phyloP scores from a whole-genome alignment of 2,888 invertebrate species.

The Aspidiotus rigidus region DNA sequence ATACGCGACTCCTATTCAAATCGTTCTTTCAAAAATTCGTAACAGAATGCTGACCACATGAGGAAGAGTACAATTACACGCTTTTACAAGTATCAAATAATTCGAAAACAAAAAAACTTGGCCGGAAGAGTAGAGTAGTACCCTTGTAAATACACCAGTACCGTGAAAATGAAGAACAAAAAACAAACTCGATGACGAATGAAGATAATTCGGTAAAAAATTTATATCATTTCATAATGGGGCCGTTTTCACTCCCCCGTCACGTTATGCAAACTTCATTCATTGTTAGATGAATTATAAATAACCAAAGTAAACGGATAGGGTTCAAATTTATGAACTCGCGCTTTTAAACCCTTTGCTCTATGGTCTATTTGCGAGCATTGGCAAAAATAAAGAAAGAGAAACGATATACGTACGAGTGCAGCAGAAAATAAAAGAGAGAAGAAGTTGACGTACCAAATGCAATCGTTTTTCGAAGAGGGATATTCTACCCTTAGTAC shows the following conservation, averaged over 20 bases:
- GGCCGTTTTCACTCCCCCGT: slow-evolving; percentile 18
- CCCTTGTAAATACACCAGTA: too few species aligned
- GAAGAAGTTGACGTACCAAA: slow-evolving; percentile 9
- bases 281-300: slow-evolving; percentile 27
- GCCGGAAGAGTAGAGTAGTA: not conserved
- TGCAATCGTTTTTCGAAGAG: slow-evolving; percentile 14
- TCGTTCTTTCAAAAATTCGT: not conserved
- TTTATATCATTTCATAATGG: slow-evolving; percentile 17
- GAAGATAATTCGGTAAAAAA: slow-evolving; percentile 21
- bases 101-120: slow-evolving; percentile 14
- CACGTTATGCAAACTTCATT: slow-evolving; percentile 19
- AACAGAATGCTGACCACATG: slow-evolving; percentile 10
- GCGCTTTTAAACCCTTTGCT: slow-evolving; percentile 15
- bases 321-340: slow-evolving; percentile 29
- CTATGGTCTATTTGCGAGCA: slow-evolving; percentile 19
- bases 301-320: slow-evolving; percentile 30
- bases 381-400: slow-evolving; percentile 7
- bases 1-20: slow-evolving; percentile 8
- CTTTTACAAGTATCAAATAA: slow-evolving; percentile 18
- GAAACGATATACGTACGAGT: not conserved
- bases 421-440: not conserved
- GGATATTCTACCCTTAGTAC: slow-evolving; percentile 19
- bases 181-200: slow-evolving; percentile 7
- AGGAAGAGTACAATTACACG: not conserved
- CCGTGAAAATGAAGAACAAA: too few species aligned